These are phyloP conservation scores for Sceloporus undulatus DNA, from an alignment of 2,113 vertebrate species.

Conservation along the genomic window DNA sequence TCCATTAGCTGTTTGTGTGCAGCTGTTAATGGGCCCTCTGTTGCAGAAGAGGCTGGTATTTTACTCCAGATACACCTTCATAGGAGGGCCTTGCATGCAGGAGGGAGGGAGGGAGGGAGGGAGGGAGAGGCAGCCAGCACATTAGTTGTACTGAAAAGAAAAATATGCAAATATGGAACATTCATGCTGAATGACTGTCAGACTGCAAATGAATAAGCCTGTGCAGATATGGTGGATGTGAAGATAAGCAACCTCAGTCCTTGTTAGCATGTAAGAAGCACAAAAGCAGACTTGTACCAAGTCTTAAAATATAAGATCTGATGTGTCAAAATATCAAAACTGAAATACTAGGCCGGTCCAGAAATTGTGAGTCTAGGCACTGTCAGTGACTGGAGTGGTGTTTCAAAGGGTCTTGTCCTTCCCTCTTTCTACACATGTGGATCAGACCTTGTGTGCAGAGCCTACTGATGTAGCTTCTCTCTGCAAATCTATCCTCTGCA, in stretches of 20 bases:
- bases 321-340: not conserved
- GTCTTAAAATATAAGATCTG: not conserved
- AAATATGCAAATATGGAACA: conserved; percentile 17
- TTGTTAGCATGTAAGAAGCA: not conserved
- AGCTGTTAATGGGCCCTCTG: conserved; percentile 31
- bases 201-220: conserved; percentile 24
- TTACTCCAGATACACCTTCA: not conserved
- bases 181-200: not conserved
- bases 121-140: conserved; percentile 8
- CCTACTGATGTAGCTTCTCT: not conserved
- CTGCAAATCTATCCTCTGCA: not conserved
- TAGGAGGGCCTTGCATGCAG: conserved; percentile 10
- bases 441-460: not conserved
- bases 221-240: not conserved
- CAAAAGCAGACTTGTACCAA: not conserved
- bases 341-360: not conserved
- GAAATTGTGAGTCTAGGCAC: not conserved
- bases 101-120: not conserved
- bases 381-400: not conserved
- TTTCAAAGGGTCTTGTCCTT: not conserved
- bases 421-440: not conserved
- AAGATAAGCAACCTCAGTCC: not conserved
- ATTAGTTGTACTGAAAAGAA: not conserved
- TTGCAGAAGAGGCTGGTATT: conserved; percentile 9
- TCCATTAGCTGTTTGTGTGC: conserved; percentile 48